Evolutionary conservation across 2,888 invertebrate species (phyloP).

Genomic region (Dicycla oo): DNA sequence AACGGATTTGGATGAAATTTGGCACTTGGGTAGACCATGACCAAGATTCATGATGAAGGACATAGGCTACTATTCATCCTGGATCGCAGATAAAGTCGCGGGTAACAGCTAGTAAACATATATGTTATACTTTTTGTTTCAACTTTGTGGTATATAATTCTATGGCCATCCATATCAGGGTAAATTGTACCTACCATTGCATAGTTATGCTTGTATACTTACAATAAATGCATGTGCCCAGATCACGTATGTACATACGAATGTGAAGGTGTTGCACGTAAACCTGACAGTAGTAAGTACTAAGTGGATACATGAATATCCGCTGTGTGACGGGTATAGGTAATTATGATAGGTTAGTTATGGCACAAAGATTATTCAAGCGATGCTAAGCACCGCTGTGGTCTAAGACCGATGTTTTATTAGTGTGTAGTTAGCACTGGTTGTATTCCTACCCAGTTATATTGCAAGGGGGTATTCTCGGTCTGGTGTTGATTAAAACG

Average conservation of each 20-base stretch:
- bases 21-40: no score
- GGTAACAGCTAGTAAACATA: no score
- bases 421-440: background rate
- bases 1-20: no score
- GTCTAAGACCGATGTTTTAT: constrained; percentile 16
- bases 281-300: constrained; percentile 11
- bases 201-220: background rate
- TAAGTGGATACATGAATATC: background rate
- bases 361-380: constrained; percentile 31
- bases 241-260: constrained; percentile 5
- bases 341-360: constrained; percentile 25
- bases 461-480: constrained; percentile 1
- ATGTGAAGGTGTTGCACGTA: constrained; percentile 1
- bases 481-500: background rate
- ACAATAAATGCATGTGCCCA: constrained; percentile 6
- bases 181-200: constrained; percentile 1
- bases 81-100: no score
- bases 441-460: background rate
- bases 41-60: no score
- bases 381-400: constrained; percentile 9
- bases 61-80: no score
- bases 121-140: no score
- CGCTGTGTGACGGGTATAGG: constrained; percentile 14
- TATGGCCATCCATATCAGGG: background rate
- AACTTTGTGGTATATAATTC: background rate